These are phyloP conservation scores for Drosophila navojoa DNA, from an alignment of 1,140 invertebrate genomes.

Conservation along the genomic window DNA sequence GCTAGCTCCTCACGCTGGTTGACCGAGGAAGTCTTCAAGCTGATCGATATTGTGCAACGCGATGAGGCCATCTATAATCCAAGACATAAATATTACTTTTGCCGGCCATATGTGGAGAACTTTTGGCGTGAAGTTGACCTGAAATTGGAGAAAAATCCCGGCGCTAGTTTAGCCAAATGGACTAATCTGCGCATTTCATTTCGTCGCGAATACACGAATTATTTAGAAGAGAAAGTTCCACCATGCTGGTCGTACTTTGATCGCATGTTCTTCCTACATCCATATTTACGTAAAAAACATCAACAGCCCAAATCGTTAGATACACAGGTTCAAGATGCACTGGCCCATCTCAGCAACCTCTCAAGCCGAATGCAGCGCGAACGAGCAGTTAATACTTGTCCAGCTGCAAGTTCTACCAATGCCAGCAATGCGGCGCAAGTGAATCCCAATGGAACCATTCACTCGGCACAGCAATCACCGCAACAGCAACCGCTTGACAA, in stretches of 20 bases:
- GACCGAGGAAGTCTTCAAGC: constrained; percentile 78
- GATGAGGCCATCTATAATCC: constrained; percentile 83
- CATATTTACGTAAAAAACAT: constrained; percentile 78
- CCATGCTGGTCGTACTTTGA: constrained; percentile 83
- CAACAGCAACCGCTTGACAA: constrained; percentile 62
- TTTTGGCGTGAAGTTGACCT: constrained; percentile 80
- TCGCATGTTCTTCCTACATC: constrained; percentile 80
- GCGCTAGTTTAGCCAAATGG: constrained; percentile 82
- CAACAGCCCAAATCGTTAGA: constrained; percentile 75
- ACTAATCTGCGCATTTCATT: constrained; percentile 81
- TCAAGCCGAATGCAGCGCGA: constrained; percentile 75
- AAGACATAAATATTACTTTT: constrained; percentile 80
- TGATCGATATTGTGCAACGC: constrained; percentile 78
- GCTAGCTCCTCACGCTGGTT: constrained; percentile 74
- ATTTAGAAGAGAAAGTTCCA: constrained; percentile 77
- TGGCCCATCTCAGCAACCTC: constrained; percentile 70
- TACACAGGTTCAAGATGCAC: constrained; percentile 75
- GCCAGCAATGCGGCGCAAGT: constrained; percentile 31
- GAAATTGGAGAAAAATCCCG: constrained; percentile 81
- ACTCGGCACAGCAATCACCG: constrained; percentile 55
- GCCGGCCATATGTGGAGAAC: constrained; percentile 80
- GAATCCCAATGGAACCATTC: constrained; percentile 21
- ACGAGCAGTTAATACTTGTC: constrained; percentile 44
- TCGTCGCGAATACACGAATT: constrained; percentile 78
- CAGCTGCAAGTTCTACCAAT: constrained; percentile 38